Percentiles rank a stretch among this genome's conserved stretches.
Evolutionary conservation across 2,888 invertebrate genomes (phyloP).

Genomic region (Metopia argyrocephala): DNA sequence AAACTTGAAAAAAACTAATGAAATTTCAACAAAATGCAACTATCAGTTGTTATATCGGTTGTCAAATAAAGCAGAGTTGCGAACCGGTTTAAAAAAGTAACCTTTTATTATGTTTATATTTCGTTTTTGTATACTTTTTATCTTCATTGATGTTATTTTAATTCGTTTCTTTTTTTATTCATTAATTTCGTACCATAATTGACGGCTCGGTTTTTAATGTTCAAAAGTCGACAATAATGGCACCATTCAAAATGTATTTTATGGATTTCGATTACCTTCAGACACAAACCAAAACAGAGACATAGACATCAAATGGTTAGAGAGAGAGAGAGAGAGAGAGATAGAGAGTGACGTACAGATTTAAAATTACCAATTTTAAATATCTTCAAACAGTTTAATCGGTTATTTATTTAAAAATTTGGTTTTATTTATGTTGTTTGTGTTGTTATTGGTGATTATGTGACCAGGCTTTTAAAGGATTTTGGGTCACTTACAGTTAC

Average conservation of each 20-base stretch:
- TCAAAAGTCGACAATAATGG: constrained; percentile 57
- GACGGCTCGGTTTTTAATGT: constrained; percentile 56
- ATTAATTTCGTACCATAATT: constrained; percentile 44
- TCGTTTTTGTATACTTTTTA: neutral
- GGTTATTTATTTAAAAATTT: no score
- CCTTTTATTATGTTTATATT: no score
- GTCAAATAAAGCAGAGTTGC: no score
- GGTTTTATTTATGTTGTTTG: neutral
- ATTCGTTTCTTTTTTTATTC: constrained; percentile 22
- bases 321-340: neutral
- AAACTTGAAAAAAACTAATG: no score
- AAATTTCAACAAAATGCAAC: no score
- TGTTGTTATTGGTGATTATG: neutral
- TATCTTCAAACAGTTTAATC: constrained; percentile 6
- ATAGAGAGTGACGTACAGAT: neutral
- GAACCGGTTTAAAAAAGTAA: no score
- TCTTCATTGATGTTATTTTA: neutral
- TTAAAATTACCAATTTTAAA: neutral
- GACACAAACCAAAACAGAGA: neutral
- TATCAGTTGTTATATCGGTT: no score
- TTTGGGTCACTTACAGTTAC: constrained; percentile 20
- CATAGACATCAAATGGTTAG: neutral
- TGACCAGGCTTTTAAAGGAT: neutral
- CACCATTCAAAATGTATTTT: constrained; percentile 62
- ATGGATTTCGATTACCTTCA: constrained; percentile 49